Conservation (phyloP, 2,888 invertebrate genomes). For the Graphium colonna region DNA sequence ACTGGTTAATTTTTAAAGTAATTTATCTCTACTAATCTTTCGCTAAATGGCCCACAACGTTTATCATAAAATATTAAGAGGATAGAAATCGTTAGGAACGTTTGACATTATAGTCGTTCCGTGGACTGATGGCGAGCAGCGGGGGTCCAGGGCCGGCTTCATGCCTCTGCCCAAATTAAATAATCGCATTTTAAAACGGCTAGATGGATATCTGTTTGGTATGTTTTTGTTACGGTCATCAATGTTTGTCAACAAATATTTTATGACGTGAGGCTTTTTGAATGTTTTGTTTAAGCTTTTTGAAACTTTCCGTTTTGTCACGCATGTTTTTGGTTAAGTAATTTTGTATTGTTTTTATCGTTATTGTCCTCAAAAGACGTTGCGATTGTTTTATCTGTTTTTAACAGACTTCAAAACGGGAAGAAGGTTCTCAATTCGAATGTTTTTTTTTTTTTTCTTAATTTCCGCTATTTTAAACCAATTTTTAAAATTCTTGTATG, state of each 20-base stretch:
- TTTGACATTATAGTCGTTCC: conserved; percentile 37
- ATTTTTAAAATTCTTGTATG: too few relatives aligned
- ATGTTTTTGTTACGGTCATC: conserved; percentile 6
- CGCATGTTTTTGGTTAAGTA: too few relatives aligned
- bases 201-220: conserved; percentile 17
- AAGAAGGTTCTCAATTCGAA: too few relatives aligned
- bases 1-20: too few relatives aligned
- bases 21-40: neutral
- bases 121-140: conserved; percentile 48
- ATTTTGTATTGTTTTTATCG: too few relatives aligned
- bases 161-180: conserved; percentile 58
- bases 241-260: conserved; percentile 19
- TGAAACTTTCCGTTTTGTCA: too few relatives aligned
- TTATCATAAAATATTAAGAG: conserved; percentile 46
- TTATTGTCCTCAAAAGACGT: too few relatives aligned
- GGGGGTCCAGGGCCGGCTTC: conserved; percentile 49
- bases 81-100: conserved; percentile 42
- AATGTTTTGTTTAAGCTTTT: too few relatives aligned
- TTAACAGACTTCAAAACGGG: too few relatives aligned
- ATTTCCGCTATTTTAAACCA: neutral
- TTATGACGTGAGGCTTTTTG: too few relatives aligned
- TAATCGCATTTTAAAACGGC: conserved; percentile 53
- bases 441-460: too few relatives aligned
- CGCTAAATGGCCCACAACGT: conserved; percentile 35
- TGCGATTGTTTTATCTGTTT: too few relatives aligned